These are phyloP conservation scores for Lamellibrachia satsuma DNA, from an alignment of 2,888 invertebrate genomes.

Conservation along the genomic window DNA sequence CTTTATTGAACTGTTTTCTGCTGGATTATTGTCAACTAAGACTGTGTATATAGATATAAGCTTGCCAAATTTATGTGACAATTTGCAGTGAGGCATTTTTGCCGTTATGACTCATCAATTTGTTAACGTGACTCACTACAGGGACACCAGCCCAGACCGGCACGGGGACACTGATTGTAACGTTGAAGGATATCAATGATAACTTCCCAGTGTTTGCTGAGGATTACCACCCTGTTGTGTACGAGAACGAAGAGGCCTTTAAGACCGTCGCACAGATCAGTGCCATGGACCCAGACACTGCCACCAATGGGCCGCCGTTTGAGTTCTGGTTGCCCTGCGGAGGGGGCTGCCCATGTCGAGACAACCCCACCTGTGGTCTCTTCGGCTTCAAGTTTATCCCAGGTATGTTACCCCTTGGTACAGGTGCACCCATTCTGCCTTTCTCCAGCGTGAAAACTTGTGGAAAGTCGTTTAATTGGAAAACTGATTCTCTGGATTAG, in stretches of 20 bases:
- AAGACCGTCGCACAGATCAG: conserved; percentile 42
- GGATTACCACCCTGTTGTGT: conserved; percentile 63
- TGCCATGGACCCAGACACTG: conserved; percentile 59
- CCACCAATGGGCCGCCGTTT: conserved; percentile 74
- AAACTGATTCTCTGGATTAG: neutral
- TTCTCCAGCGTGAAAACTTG: neutral
- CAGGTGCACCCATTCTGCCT: neutral
- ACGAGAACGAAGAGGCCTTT: conserved; percentile 43
- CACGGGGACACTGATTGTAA: conserved; percentile 93
- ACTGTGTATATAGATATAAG: conserved; percentile 91
- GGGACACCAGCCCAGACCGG: conserved; percentile 68
- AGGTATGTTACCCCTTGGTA: conserved; percentile 72
- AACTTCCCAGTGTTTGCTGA: conserved; percentile 90
- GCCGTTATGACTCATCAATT: neutral
- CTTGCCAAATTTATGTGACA: conserved; percentile 66
- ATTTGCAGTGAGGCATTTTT: neutral
- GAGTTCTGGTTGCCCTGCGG: conserved; percentile 69
- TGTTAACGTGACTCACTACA: conserved; percentile 21
- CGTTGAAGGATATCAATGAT: conserved; percentile 94
- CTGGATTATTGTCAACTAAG: neutral
- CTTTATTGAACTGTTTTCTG: neutral
- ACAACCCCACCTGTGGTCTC: conserved; percentile 90
- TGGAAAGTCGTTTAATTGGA: neutral
- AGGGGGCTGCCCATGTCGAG: conserved; percentile 82
- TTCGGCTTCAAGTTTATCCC: conserved; percentile 96